Conservation (phyloP, 2,113 vertebrate genomes). For the Morone saxatilis region DNA sequence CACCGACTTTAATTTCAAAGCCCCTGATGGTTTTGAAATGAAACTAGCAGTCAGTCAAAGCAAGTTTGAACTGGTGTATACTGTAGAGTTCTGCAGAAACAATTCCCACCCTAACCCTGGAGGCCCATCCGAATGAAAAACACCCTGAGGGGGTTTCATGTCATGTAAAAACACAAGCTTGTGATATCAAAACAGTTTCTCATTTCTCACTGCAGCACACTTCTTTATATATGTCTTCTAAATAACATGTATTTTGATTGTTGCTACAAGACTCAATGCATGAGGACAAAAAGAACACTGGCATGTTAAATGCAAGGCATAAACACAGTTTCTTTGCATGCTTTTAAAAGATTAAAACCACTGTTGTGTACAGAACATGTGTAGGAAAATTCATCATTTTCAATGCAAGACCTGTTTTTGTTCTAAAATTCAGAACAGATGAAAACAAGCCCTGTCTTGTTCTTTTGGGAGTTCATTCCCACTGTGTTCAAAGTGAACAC, state of each 20-base stretch:
- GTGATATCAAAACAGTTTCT: neutral
- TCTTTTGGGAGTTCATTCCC: neutral
- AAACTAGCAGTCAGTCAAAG: neutral
- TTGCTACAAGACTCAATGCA: neutral
- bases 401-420: neutral
- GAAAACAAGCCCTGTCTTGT: neutral
- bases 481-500: neutral
- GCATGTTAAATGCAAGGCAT: neutral
- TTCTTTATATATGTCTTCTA: neutral
- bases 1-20: neutral
- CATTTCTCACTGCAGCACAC: neutral
- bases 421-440: slow-evolving; percentile 3
- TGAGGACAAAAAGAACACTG: neutral
- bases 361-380: neutral
- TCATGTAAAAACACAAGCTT: neutral
- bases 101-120: neutral
- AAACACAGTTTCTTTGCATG: neutral
- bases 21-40: neutral
- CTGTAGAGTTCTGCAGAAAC: neutral
- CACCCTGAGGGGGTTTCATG: slow-evolving; percentile 6
- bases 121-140: neutral
- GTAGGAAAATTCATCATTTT: neutral
- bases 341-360: neutral
- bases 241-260: neutral
- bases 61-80: slow-evolving; percentile 34